phyloP scores from a whole-genome alignment of 2,113 vertebrate genomes.

The Danionella cerebrum region DNA sequence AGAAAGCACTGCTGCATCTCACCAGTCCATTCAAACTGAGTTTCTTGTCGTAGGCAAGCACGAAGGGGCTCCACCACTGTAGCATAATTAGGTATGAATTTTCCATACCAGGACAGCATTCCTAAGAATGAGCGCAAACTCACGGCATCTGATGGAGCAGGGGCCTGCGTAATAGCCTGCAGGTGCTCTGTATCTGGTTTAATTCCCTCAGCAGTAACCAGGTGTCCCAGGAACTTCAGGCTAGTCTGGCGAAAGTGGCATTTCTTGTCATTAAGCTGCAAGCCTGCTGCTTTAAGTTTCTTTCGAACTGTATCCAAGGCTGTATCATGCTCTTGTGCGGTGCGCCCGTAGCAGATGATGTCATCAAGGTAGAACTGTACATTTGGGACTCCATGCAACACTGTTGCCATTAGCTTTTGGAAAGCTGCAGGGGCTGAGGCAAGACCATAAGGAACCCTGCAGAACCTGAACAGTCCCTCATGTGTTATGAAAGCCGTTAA shows the following conservation, averaged over 20 bases:
- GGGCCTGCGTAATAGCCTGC: not conserved
- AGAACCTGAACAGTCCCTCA: not conserved
- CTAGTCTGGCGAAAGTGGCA: not conserved
- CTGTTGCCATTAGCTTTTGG: not conserved
- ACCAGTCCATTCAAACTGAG: too few relatives aligned
- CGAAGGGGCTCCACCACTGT: too few relatives aligned
- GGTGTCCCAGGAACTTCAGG: not conserved
- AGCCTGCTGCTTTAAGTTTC: not conserved
- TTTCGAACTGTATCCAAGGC: not conserved
- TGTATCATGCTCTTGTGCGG: not conserved
- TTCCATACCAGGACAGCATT: too few relatives aligned
- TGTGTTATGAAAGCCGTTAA: conserved; percentile 22
- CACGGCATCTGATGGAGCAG: not conserved
- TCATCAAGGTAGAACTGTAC: not conserved
- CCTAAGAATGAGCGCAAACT: too few relatives aligned
- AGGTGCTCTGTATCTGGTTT: not conserved
- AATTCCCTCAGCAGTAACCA: not conserved
- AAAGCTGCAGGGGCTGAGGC: not conserved
- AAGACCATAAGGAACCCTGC: not conserved
- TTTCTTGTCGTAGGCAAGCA: too few relatives aligned
- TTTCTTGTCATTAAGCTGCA: not conserved
- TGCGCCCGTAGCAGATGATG: not conserved
- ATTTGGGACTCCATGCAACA: not conserved
- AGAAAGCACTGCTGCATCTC: not conserved
- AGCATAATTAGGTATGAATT: not conserved